Percentiles rank a stretch among this genome's conserved stretches.
These are phyloP conservation scores for Samia ricini DNA, from an alignment of 1,140 invertebrate genomes.

Conservation along the genomic window DNA sequence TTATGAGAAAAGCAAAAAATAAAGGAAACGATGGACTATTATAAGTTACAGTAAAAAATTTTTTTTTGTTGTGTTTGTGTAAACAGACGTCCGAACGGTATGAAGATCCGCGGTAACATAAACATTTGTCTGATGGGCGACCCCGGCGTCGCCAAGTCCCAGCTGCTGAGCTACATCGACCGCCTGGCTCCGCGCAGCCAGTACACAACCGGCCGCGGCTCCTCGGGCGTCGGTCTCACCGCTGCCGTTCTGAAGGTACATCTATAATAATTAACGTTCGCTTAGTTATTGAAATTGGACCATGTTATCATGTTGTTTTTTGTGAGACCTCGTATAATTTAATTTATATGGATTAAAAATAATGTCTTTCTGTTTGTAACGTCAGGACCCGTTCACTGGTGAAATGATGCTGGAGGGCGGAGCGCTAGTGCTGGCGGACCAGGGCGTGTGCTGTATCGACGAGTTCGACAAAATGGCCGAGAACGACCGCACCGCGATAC, in stretches of 20 bases:
- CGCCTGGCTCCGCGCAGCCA: slow-evolving; percentile 95
- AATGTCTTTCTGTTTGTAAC: too few species aligned
- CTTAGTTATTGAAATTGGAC: background rate
- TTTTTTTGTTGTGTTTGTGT: background rate
- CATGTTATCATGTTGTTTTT: background rate
- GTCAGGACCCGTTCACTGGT: slow-evolving; percentile 93
- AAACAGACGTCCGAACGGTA: slow-evolving; percentile 60
- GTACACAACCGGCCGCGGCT: slow-evolving; percentile 98
- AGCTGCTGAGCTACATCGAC: slow-evolving; percentile 96
- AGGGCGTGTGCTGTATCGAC: slow-evolving; percentile 99
- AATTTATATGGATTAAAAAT: too few species aligned
- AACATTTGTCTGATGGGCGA: slow-evolving; percentile 99
- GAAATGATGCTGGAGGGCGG: slow-evolving; percentile 99
- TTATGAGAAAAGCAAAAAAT: too few species aligned
- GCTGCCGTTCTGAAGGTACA: slow-evolving; percentile 94
- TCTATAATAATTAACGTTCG: background rate
- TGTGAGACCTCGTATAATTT: background rate
- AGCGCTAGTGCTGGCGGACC: slow-evolving; percentile 97
- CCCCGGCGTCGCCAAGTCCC: slow-evolving; percentile 99
- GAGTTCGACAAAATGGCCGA: slow-evolving; percentile 99
- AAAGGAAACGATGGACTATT: too few species aligned
- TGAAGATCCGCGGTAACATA: slow-evolving; percentile 93
- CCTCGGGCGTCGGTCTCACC: slow-evolving; percentile 98
- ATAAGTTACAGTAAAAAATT: too few species aligned
- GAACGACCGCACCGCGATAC: slow-evolving; percentile 96